These are phyloP conservation scores for Capreolus pygargus DNA, from an alignment of 2,113 vertebrate species.

Conservation along the genomic window DNA sequence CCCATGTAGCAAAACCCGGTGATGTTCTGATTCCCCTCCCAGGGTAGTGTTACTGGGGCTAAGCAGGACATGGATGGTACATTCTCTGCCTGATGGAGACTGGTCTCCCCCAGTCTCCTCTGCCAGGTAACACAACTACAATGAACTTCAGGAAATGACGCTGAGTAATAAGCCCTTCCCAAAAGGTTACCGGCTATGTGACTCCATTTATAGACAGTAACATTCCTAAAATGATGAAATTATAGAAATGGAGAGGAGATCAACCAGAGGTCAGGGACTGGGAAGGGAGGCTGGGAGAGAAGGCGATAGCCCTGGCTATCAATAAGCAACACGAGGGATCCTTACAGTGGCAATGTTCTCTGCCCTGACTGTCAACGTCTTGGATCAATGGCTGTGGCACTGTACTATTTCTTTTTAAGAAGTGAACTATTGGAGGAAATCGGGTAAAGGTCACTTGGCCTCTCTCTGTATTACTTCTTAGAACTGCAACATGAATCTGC, in stretches of 20 bases:
- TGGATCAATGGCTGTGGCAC: background rate
- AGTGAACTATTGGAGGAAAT: background rate
- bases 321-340: background rate
- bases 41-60: background rate
- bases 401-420: background rate
- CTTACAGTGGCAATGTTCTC: background rate
- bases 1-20: background rate
- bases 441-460: background rate
- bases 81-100: background rate
- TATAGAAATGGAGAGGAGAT: background rate
- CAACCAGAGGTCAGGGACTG: background rate
- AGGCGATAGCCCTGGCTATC: background rate
- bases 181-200: background rate
- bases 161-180: background rate
- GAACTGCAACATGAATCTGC: background rate
- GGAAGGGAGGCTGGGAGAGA: rapidly evolving
- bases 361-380: background rate
- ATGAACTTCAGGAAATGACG: background rate
- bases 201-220: background rate
- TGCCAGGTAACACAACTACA: background rate
- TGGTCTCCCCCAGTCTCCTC: background rate
- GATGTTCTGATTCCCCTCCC: background rate
- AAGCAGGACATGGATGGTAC: background rate
- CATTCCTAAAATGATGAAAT: background rate
- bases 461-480: background rate